Evolutionary conservation across 2,797 vertebrate species (phyloP).

Genomic region (Phrynocephalus guinanensis): DNA sequence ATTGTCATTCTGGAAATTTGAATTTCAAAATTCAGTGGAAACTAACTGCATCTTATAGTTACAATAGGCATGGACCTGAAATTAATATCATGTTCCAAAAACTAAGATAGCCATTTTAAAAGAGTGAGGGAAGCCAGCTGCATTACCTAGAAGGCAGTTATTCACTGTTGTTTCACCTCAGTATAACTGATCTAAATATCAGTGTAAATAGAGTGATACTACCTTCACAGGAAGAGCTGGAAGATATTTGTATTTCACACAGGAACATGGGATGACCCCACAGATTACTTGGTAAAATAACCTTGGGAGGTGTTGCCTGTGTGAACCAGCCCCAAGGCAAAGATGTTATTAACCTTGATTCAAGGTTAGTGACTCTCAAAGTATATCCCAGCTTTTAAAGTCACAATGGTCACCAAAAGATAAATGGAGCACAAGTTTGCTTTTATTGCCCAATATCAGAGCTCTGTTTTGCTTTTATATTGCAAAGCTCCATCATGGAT

Average conservation of each 20-base stretch:
- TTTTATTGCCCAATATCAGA: slow-evolving; percentile 1
- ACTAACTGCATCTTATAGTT: background rate
- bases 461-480: slow-evolving; percentile 6
- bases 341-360: slow-evolving; percentile 21
- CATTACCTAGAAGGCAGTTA: background rate
- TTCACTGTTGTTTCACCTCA: background rate
- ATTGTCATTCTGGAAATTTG: background rate
- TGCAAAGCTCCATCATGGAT: background rate
- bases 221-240: background rate
- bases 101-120: slow-evolving; percentile 5
- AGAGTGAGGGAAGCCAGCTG: background rate
- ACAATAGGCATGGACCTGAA: background rate
- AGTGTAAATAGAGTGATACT: background rate
- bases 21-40: background rate
- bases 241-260: background rate
- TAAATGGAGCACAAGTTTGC: background rate
- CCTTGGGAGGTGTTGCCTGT: slow-evolving; percentile 1
- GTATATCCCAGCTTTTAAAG: slow-evolving; percentile 1
- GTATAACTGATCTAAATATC: background rate
- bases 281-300: background rate
- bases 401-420: background rate
- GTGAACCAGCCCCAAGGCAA: slow-evolving; percentile 1
- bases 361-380: background rate
- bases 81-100: background rate
- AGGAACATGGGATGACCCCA: background rate